phyloP scores from a whole-genome alignment of 2,888 invertebrate species.

The Meteorus cinctellus region DNA sequence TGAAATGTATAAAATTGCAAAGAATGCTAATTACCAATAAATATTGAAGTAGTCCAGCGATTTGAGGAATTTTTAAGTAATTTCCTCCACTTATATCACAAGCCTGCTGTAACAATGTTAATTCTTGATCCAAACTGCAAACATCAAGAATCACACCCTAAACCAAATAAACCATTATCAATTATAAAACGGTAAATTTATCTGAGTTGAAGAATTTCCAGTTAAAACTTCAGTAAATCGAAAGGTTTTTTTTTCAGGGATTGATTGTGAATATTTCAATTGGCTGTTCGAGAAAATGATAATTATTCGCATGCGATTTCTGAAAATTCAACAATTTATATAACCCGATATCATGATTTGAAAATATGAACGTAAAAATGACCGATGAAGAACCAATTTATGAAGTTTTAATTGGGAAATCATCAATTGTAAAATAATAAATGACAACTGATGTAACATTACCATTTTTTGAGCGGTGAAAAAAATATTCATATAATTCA shows the following conservation, averaged over 20 bases:
- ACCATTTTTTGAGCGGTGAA: constrained; percentile 92
- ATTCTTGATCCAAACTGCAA: constrained; percentile 92
- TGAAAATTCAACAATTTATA: no score
- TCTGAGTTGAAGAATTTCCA: neutral
- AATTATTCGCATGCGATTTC: no score
- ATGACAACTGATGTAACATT: constrained; percentile 41
- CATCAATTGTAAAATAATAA: neutral
- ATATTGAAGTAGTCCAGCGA: constrained; percentile 91
- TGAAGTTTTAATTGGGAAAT: no score
- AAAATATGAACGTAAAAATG: no score
- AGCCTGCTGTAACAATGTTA: constrained; percentile 94
- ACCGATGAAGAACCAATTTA: no score
- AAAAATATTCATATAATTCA: constrained; percentile 99
- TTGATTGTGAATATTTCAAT: no score
- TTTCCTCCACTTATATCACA: constrained; percentile 97
- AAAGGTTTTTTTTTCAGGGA: no score
- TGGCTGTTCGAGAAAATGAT: no score
- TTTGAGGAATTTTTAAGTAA: constrained; percentile 89
- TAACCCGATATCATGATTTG: no score
- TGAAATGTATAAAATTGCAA: neutral
- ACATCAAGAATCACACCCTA: constrained; percentile 93
- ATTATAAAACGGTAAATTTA: neutral
- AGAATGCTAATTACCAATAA: constrained; percentile 78
- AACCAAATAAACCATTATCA: constrained; percentile 65
- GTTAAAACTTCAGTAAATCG: no score